Percentiles rank a stretch among this genome's conserved stretches.
These are phyloP conservation scores for Apotomis turbidana DNA, from an alignment of 2,888 invertebrate species.

Conservation along the genomic window DNA sequence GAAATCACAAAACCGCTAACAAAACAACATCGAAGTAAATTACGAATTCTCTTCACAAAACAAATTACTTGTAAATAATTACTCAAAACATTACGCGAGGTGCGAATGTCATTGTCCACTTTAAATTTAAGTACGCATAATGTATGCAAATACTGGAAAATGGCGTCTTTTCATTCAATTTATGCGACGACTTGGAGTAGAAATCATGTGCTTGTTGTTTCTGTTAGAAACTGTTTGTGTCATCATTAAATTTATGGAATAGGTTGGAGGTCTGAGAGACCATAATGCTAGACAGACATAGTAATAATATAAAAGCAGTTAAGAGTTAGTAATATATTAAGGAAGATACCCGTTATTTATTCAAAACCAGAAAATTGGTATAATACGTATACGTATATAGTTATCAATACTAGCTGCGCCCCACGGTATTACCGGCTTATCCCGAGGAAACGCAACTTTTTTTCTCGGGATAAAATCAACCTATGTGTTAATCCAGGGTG, in stretches of 20 bases:
- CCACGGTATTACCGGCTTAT: too few species aligned
- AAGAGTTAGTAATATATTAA: background rate
- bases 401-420: too few species aligned
- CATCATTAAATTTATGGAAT: constrained; percentile 22
- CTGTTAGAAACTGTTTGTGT: constrained; percentile 30
- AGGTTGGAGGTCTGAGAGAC: background rate
- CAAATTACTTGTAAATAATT: constrained; percentile 21
- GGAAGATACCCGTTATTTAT: too few species aligned
- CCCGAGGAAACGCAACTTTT: too few species aligned
- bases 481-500: too few species aligned
- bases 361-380: too few species aligned
- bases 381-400: too few species aligned
- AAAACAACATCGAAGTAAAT: constrained; percentile 3
- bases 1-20: constrained; percentile 6
- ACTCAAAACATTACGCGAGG: constrained; percentile 18
- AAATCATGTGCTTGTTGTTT: constrained; percentile 21
- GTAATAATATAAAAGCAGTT: background rate
- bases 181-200: constrained; percentile 23
- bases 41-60: constrained; percentile 25
- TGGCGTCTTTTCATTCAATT: constrained; percentile 23
- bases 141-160: constrained; percentile 25
- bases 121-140: constrained; percentile 25
- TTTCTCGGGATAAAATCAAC: too few species aligned
- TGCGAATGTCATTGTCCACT: constrained; percentile 24
- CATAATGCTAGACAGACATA: background rate